These are phyloP conservation scores for Tethya wilhelma DNA, from an alignment of 37 sponge, comb jelly and placozoan species.

Conservation along the genomic window DNA sequence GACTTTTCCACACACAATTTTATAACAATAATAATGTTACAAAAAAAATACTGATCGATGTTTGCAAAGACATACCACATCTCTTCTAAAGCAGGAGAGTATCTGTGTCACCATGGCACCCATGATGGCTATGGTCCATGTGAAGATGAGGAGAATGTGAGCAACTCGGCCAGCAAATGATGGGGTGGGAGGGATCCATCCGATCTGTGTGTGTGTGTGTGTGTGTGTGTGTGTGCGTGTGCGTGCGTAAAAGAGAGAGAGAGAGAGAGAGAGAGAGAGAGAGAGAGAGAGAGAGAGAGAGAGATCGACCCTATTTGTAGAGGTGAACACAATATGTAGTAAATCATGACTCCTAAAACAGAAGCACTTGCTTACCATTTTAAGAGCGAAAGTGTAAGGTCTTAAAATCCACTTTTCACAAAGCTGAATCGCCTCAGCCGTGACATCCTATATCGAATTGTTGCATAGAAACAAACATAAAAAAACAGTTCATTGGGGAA, in stretches of 20 bases:
- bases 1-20: not conserved
- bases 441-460: constrained; percentile 28
- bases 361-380: constrained; percentile 25
- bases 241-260: constrained; percentile 14
- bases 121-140: constrained; percentile 25
- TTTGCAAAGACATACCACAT: constrained; percentile 43
- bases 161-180: not conserved
- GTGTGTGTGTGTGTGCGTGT: not conserved
- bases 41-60: too few species aligned
- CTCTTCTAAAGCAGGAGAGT: constrained; percentile 60
- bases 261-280: constrained; percentile 4
- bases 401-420: constrained; percentile 53
- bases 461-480: not conserved
- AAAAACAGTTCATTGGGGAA: not conserved
- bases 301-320: not conserved
- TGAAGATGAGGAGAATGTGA: constrained; percentile 1
- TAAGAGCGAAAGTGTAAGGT: constrained; percentile 30
- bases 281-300: not conserved
- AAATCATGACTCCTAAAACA: not conserved
- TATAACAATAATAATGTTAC: not conserved
- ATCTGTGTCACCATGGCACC: constrained; percentile 52
- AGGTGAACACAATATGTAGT: not conserved
- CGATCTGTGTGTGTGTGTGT: constrained; percentile 35
- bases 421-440: constrained; percentile 53
- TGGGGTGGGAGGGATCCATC: constrained; percentile 38